Evolutionary conservation across 2,888 invertebrate genomes (phyloP).

Genomic region (Idaea aversata): DNA sequence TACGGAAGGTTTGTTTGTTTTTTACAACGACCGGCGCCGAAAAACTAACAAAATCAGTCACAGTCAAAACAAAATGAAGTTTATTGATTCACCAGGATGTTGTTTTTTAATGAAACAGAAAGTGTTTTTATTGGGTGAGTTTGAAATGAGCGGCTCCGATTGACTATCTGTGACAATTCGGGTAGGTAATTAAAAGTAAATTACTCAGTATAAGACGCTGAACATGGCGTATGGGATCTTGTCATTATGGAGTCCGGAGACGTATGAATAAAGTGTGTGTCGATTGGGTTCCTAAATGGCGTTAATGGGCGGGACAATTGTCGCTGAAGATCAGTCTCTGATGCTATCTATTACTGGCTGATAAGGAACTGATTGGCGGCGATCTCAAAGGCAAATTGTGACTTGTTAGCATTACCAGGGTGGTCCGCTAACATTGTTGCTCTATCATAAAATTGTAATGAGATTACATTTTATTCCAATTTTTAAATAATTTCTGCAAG

Average conservation of each 20-base stretch:
- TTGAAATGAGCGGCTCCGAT: conserved; percentile 10
- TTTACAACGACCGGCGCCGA: conserved; percentile 64
- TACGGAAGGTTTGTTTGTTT: conserved; percentile 70
- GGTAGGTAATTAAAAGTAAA: conserved; percentile 41
- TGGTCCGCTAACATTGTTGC: conserved; percentile 39
- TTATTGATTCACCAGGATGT: conserved; percentile 53
- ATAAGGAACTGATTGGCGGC: conserved; percentile 69
- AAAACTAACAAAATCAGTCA: conserved; percentile 73
- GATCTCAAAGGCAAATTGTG: conserved; percentile 77
- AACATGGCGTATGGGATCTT: conserved; percentile 44
- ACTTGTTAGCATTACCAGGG: conserved; percentile 48
- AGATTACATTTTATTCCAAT: neutral
- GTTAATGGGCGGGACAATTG: conserved; percentile 78
- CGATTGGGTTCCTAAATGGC: conserved; percentile 77
- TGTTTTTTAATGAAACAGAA: conserved; percentile 38
- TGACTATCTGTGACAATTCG: conserved; percentile 17
- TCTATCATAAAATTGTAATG: neutral
- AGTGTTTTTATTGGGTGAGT: conserved; percentile 22
- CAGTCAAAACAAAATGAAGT: conserved; percentile 57
- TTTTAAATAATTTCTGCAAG: no score
- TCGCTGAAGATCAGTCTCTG: conserved; percentile 45
- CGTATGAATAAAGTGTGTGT: conserved; percentile 76
- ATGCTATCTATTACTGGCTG: conserved; percentile 70
- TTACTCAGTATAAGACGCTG: conserved; percentile 56
- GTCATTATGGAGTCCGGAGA: conserved; percentile 44